These are phyloP conservation scores for Pachyramphus minor DNA, from an alignment of 2,113 vertebrate genomes.

Conservation along the genomic window DNA sequence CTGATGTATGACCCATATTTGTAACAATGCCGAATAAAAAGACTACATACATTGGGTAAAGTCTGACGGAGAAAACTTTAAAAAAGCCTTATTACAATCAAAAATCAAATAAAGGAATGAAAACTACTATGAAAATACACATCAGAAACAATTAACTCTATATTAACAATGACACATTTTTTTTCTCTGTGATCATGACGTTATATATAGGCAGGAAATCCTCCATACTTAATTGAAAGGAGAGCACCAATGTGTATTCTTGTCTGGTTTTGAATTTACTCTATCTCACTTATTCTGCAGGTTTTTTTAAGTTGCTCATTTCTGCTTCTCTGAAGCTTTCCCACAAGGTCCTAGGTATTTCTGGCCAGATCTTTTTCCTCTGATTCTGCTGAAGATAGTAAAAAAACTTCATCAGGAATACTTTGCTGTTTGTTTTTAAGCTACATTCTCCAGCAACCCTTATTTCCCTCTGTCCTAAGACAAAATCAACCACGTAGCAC, in stretches of 20 bases:
- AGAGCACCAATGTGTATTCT: not conserved
- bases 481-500: not conserved
- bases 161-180: not conserved
- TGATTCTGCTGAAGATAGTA: not conserved
- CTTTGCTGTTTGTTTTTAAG: not conserved
- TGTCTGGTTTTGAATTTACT: not conserved
- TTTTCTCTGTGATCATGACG: fast-evolving
- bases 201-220: not conserved
- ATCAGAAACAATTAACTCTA: not conserved
- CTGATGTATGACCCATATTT: not conserved
- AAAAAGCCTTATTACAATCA: not conserved
- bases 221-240: not conserved
- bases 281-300: not conserved
- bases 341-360: not conserved
- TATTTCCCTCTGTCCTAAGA: not conserved
- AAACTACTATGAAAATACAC: not conserved
- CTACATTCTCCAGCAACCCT: not conserved
- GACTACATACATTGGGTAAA: not conserved
- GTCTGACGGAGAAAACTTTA: not conserved
- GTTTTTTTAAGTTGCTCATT: not conserved
- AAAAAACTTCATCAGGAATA: not conserved
- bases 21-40: not conserved
- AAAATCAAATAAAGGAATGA: not conserved
- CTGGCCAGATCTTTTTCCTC: not conserved
- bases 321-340: not conserved